Evolutionary conservation across 2,888 invertebrate genomes (phyloP), one percentile per base, ranked within the genome.

Genomic region (Cynaeus angustus): DNA sequence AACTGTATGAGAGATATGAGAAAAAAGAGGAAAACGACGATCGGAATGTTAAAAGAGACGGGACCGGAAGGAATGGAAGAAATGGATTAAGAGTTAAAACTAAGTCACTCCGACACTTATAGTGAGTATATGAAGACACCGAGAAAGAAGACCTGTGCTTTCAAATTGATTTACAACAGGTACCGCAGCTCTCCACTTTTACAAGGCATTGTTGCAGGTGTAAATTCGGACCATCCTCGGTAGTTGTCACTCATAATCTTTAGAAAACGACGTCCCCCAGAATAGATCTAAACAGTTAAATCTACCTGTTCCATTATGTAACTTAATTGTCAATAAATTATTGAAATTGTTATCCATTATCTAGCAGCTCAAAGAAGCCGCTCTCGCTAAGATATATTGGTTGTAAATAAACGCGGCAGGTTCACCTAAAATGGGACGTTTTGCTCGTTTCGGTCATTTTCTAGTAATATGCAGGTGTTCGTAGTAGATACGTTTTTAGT

Each of bases 281-380:
- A 41, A 41, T 41, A 41, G 10, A 41, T 43, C 30, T 48, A 26
- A 38, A 38, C 26, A 10, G 61, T 61, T 50, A 50, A 21, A 46
- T 10, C 59, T 21, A 43, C 26, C 56, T 43, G 43, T 45, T 64
- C 65, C 52, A 65, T 65, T 65, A 64, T 66, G 46, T 38, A 65
- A 61, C 69, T 79, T 81, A 82, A 82, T 82, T 81, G 81, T 81
- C 79, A 78, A 83, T 83, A 83, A 82, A 83, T 82, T 82, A 81
- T 81, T 78, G 79, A 81, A 81, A 80, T 79, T 77, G 78, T 78
- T 75, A 76, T 72, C 77, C 78, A 80, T 81, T 81, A 81, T 79
- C 76, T 77, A 72, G 79, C 72, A 74, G 75, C 75, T 80, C 81
- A 82, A 82, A 82, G 81, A 75, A 66, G 78, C 82, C 82, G 82